Evolutionary conservation across 2,797 vertebrate genomes (phyloP).

Genomic region (Chloroceryle inda): DNA sequence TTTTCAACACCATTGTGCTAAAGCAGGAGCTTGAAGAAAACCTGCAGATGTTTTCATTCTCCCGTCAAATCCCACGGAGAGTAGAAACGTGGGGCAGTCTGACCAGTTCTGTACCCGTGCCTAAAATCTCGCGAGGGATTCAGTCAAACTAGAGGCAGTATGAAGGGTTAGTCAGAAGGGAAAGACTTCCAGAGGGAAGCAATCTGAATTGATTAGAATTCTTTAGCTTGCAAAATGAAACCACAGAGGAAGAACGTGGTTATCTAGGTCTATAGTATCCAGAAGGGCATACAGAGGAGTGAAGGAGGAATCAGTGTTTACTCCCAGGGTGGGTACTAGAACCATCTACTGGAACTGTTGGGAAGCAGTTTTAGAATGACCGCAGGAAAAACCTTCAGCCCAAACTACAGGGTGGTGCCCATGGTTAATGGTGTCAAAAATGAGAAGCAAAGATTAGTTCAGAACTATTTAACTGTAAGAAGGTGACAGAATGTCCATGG

Average conservation of each 20-base stretch:
- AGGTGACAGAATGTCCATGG: neutral
- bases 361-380: neutral
- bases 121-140: neutral
- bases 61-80: neutral
- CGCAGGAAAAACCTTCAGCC: neutral
- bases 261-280: rapidly evolving
- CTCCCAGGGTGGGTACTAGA: neutral
- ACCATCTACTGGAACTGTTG: neutral
- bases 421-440: neutral
- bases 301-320: neutral
- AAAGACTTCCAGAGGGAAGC: neutral
- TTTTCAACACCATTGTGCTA: neutral
- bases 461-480: neutral
- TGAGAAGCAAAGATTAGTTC: neutral
- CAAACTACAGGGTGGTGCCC: neutral
- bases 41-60: neutral
- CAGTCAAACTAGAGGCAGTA: neutral
- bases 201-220: neutral
- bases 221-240: neutral
- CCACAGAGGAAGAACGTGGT: neutral
- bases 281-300: neutral
- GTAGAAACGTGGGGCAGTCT: neutral
- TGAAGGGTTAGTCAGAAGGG: neutral
- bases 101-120: neutral
- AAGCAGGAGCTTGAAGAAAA: neutral